Conservation (phyloP, 2,797 vertebrate genomes). For the Nasua narica region DNA sequence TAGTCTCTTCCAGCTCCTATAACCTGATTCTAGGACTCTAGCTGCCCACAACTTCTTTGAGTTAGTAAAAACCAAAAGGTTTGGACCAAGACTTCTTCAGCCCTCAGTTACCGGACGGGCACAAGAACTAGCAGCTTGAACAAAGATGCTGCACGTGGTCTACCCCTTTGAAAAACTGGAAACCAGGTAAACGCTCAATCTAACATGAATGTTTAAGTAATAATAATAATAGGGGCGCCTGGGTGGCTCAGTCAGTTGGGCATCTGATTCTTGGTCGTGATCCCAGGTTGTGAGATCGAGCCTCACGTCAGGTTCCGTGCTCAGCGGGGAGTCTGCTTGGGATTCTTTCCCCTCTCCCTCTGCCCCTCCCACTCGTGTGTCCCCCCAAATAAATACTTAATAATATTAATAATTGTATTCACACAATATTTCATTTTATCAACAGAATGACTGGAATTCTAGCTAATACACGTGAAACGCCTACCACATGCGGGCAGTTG, state of each 20-base stretch:
- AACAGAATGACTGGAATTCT: not conserved
- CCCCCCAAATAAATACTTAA: too few species aligned
- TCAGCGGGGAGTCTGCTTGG: not conserved
- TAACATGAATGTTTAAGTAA: not conserved
- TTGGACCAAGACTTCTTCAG: not conserved
- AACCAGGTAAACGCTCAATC: not conserved
- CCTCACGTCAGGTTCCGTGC: accelerated
- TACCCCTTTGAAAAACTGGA: not conserved
- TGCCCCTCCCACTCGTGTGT: too few species aligned
- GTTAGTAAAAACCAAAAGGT: not conserved
- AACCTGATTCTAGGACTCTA: not conserved
- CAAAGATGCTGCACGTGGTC: not conserved
- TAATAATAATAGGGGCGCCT: not conserved
- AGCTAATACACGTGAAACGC: not conserved
- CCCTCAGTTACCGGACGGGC: not conserved
- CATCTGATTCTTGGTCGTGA: not conserved
- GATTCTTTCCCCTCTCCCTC: too few species aligned
- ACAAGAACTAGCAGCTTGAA: not conserved
- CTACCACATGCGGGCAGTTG: not conserved
- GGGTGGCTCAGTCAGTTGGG: not conserved
- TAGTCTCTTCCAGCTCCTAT: not conserved
- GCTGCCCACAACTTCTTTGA: not conserved
- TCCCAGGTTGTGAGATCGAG: not conserved
- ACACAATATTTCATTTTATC: too few species aligned
- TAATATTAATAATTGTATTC: not conserved